Evolutionary conservation across 2,888 invertebrate species (phyloP).

Genomic region (Nipponacmea schrenckii): DNA sequence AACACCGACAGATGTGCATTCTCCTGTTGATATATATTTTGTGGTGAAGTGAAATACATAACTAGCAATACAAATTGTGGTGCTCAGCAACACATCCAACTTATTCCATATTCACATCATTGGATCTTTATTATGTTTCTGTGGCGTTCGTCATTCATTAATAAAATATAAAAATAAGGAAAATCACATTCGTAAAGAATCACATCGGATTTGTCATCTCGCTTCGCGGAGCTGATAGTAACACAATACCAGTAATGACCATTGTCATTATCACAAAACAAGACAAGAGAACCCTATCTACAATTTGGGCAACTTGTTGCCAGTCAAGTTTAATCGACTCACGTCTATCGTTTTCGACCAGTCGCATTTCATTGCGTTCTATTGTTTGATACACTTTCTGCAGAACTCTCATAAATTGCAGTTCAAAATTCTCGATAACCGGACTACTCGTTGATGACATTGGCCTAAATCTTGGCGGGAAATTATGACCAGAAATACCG

Average conservation of each 20-base stretch:
- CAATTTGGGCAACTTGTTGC: conserved; percentile 77
- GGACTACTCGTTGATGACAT: conserved; percentile 22
- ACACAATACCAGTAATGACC: conserved; percentile 68
- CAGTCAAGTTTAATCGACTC: conserved; percentile 85
- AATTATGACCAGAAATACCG: conserved; percentile 34
- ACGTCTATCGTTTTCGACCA: conserved; percentile 80
- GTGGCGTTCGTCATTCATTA: too few relatives aligned
- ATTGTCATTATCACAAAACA: conserved; percentile 66
- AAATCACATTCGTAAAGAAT: not conserved
- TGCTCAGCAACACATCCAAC: too few relatives aligned
- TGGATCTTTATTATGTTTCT: too few relatives aligned
- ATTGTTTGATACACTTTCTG: conserved; percentile 79
- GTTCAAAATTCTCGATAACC: conserved; percentile 71
- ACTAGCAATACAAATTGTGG: too few relatives aligned
- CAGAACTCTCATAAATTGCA: conserved; percentile 76
- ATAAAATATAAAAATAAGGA: too few relatives aligned
- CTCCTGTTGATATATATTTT: too few relatives aligned
- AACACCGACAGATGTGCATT: too few relatives aligned
- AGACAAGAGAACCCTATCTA: conserved; percentile 73
- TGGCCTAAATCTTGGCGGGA: conserved; percentile 29
- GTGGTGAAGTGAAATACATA: too few relatives aligned
- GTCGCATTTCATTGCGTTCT: conserved; percentile 79
- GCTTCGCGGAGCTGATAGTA: conserved; percentile 63
- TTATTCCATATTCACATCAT: too few relatives aligned
- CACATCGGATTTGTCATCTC: conserved; percentile 1